phyloP scores from a whole-genome alignment of 2,113 vertebrate genomes.

The human (Homo sapiens) region GRCh38 chr17:44989001-44989500 shows the following conservation, averaged over 20 bases:
- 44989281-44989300: neutral
- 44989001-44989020: too few species aligned
- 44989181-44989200: too few species aligned
- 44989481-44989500: neutral
- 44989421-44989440: neutral
- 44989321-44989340: neutral
- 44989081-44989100: too few species aligned
- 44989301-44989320: neutral
- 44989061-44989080: too few species aligned
- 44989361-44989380: neutral
- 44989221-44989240: too few species aligned
- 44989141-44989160: too few species aligned
- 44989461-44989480: neutral
- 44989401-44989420: neutral
- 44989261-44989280: neutral
- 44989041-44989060: too few species aligned
- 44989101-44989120: too few species aligned
- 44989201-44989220: too few species aligned
- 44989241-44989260: neutral
- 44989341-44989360: neutral
- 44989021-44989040: too few species aligned
- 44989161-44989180: too few species aligned
- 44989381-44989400: neutral
- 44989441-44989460: neutral
- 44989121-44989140: too few species aligned